Evolutionary conservation across 2,113 vertebrate species (phyloP).

Genomic region (Stercorarius parasiticus): DNA sequence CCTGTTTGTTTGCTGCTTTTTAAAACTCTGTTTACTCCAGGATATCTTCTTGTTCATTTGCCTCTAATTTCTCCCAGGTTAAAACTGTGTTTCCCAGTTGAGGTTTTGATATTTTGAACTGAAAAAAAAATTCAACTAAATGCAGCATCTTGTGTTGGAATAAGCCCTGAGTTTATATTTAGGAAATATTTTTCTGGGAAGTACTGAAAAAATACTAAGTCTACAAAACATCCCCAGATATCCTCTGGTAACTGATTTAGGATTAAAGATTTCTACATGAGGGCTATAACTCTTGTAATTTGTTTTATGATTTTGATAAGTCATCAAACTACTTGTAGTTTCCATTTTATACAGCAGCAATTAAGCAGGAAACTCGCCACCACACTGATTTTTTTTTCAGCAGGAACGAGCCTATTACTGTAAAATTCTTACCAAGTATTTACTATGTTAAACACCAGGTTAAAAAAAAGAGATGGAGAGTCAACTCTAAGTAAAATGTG

Average conservation of each 20-base stretch:
- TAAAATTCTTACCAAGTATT: neutral
- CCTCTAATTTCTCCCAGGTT: neutral
- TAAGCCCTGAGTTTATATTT: neutral
- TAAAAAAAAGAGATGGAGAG: neutral
- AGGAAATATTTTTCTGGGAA: neutral
- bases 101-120: neutral
- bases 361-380: neutral
- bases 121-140: neutral
- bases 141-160: neutral
- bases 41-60: neutral
- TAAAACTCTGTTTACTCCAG: neutral
- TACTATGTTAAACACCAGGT: neutral
- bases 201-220: neutral
- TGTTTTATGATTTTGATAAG: neutral
- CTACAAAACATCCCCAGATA: neutral
- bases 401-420: neutral
- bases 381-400: neutral
- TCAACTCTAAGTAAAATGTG: neutral
- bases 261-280: neutral
- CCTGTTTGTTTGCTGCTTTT: neutral
- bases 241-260: neutral
- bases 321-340: neutral
- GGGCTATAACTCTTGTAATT: neutral
- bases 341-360: neutral
- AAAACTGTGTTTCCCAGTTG: neutral